Evolutionary conservation across 2,797 vertebrate genomes (phyloP).

Genomic region (Amblyraja radiata): DNA sequence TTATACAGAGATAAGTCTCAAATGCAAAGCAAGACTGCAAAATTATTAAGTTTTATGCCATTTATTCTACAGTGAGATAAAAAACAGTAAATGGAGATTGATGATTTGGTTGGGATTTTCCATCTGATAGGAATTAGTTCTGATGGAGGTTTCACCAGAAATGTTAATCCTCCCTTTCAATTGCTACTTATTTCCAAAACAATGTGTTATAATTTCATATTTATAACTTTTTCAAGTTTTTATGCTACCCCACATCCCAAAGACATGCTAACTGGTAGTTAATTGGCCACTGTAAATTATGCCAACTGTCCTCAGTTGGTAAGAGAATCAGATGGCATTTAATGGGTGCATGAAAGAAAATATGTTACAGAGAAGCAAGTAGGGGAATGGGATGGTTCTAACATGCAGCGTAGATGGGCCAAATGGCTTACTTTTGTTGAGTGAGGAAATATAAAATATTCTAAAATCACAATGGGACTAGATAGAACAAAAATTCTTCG

Average conservation of each 20-base stretch:
- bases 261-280: too few relatives aligned
- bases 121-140: background rate
- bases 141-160: background rate
- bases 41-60: background rate
- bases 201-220: background rate
- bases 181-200: background rate
- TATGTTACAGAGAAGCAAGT: too few relatives aligned
- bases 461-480: background rate
- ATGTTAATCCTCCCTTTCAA: background rate
- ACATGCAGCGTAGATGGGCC: too few relatives aligned
- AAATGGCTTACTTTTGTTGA: too few relatives aligned
- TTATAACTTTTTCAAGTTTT: background rate
- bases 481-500: too few relatives aligned
- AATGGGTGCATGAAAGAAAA: too few relatives aligned
- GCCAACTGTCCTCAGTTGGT: too few relatives aligned
- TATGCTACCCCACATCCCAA: background rate
- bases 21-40: background rate
- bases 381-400: too few relatives aligned
- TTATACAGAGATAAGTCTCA: background rate
- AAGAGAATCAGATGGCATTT: too few relatives aligned
- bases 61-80: background rate
- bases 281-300: too few relatives aligned
- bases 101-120: background rate
- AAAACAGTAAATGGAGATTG: background rate
- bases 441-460: background rate